Conservation (phyloP, 1,140 invertebrate species). For the Tetraneura akinire region DNA sequence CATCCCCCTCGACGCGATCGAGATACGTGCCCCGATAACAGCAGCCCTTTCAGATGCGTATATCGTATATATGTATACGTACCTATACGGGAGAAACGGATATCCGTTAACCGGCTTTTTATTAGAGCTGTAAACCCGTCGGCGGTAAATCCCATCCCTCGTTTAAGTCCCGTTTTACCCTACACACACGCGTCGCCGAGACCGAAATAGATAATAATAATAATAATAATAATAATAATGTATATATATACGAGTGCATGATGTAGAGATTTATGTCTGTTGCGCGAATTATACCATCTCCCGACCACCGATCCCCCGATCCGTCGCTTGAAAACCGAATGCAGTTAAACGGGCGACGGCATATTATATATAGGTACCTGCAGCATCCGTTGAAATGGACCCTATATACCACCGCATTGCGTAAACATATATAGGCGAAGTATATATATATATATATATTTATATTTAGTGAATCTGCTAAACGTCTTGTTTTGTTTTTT, state of each 20-base stretch:
- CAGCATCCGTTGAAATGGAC: constrained; percentile 16
- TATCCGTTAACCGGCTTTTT: constrained; percentile 48
- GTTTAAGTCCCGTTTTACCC: not conserved
- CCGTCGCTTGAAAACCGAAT: not conserved
- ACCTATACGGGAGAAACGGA: constrained; percentile 2
- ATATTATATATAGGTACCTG: not conserved
- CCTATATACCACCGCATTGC: constrained; percentile 18
- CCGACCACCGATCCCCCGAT: no score
- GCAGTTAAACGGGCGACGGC: constrained; percentile 31
- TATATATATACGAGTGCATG: not conserved
- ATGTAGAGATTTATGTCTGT: constrained; percentile 49
- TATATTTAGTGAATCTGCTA: not conserved
- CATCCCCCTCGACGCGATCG: no score
- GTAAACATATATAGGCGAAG: not conserved
- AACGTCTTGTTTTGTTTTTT: not conserved
- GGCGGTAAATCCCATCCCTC: constrained; percentile 14
- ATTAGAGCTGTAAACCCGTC: constrained; percentile 37
- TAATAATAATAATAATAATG: no score
- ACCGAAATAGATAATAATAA: not conserved
- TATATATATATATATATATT: no score
- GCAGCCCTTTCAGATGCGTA: no score
- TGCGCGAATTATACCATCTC: constrained; percentile 35
- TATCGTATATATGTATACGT: no score
- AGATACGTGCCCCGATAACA: not conserved
- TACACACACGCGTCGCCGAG: not conserved